Conservation (phyloP, 2,797 vertebrate genomes). For the Rhadinocentrus ornatus region DNA sequence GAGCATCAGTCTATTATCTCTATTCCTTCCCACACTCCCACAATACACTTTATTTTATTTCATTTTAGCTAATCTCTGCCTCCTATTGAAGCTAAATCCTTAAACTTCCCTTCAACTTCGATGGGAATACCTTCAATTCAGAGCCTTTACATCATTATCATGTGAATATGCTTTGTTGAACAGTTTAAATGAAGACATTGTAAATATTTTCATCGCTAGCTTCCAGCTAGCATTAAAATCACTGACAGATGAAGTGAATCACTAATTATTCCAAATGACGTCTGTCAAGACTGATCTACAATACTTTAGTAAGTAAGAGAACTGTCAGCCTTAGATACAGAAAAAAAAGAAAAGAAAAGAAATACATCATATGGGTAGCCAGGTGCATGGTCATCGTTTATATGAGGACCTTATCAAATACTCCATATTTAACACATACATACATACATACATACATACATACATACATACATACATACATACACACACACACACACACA, state of each 20-base stretch:
- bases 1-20: conserved; percentile 5
- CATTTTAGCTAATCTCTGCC: not conserved
- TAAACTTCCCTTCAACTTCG: not conserved
- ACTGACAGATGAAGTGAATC: not conserved
- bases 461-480: too few relatives aligned
- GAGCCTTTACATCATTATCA: not conserved
- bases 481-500: too few relatives aligned
- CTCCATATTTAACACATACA: not conserved
- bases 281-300: not conserved
- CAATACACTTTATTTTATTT: not conserved
- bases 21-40: conserved; percentile 2
- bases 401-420: not conserved
- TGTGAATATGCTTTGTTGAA: not conserved
- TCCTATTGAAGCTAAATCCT: not conserved
- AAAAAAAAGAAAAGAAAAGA: not conserved
- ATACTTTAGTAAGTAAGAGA: not conserved
- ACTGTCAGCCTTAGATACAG: not conserved
- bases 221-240: not conserved
- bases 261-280: not conserved
- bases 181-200: not conserved
- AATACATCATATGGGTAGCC: not conserved
- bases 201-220: not conserved
- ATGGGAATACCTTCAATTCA: not conserved
- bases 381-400: not conserved
- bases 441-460: too few relatives aligned